phyloP scores from a whole-genome alignment of 1,140 invertebrate genomes.

The Lutraria rhynchaena region DNA sequence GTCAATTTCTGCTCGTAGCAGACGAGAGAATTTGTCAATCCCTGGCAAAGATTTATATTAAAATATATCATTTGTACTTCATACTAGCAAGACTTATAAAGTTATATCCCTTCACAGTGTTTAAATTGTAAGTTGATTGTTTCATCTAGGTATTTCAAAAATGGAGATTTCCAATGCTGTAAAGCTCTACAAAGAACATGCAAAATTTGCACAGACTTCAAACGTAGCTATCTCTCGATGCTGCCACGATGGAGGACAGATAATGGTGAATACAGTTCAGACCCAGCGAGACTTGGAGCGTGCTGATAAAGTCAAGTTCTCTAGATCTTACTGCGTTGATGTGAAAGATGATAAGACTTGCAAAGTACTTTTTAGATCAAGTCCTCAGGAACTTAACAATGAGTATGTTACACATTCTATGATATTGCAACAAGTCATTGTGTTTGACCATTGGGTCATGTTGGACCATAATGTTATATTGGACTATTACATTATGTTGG shows the following conservation, averaged over 20 bases:
- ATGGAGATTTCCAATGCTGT: conserved; percentile 54
- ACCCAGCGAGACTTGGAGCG: conserved; percentile 74
- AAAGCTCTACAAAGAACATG: conserved; percentile 62
- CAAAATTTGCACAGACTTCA: conserved; percentile 56
- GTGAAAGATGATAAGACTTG: conserved; percentile 16
- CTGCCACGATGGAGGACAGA: conserved; percentile 1
- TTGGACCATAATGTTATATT: too few relatives aligned
- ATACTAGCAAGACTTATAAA: not conserved
- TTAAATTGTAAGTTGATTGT: conserved; percentile 14
- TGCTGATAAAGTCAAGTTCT: conserved; percentile 69
- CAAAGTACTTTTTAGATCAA: conserved; percentile 40
- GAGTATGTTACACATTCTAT: too few relatives aligned
- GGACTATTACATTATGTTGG: too few relatives aligned
- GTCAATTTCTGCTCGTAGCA: not conserved
- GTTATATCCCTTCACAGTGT: not conserved
- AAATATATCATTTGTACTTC: not conserved
- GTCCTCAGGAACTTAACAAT: conserved; percentile 45
- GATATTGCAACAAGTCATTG: too few relatives aligned
- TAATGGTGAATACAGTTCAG: conserved; percentile 59
- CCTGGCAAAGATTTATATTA: not conserved
- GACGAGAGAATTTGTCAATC: not conserved
- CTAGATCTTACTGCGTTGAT: conserved; percentile 62
- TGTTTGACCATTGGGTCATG: too few relatives aligned
- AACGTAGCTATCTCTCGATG: conserved; percentile 36
- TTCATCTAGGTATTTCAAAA: conserved; percentile 11